phyloP scores from a whole-genome alignment of 1,140 invertebrate species.

The Diorhabda elongata region DNA sequence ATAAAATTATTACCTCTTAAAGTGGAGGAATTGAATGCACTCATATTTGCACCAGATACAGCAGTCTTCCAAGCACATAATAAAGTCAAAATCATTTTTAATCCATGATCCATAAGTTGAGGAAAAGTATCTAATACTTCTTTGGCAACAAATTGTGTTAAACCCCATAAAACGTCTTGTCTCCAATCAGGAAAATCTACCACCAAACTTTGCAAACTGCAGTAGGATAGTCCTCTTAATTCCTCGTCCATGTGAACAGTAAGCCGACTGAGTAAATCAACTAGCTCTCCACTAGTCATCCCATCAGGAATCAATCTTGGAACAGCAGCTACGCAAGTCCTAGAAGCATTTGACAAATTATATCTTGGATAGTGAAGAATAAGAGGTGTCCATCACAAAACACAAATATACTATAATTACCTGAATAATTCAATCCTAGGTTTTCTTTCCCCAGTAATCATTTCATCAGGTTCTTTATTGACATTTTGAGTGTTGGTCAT shows the following conservation, averaged over 20 bases:
- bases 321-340: constrained; percentile 97
- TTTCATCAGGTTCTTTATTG: constrained; percentile 93
- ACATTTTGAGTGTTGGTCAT: constrained; percentile 94
- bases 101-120: constrained; percentile 87
- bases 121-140: constrained; percentile 85
- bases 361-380: not conserved
- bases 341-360: constrained; percentile 28
- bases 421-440: constrained; percentile 93
- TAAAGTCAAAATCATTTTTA: constrained; percentile 88
- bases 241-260: constrained; percentile 94
- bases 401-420: not conserved
- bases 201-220: constrained; percentile 92
- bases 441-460: constrained; percentile 94
- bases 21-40: not conserved
- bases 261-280: constrained; percentile 85
- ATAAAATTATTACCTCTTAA: not conserved
- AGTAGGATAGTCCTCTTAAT: constrained; percentile 85
- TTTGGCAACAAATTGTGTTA: constrained; percentile 90
- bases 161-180: constrained; percentile 90
- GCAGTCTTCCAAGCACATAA: constrained; percentile 90
- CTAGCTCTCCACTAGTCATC: constrained; percentile 88
- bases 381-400: not conserved
- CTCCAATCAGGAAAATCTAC: constrained; percentile 96
- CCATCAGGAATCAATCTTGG: constrained; percentile 96
- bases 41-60: constrained; percentile 43